Conservation (phyloP, 2,113 vertebrate species). For the Chlorodrepanis virens region DNA sequence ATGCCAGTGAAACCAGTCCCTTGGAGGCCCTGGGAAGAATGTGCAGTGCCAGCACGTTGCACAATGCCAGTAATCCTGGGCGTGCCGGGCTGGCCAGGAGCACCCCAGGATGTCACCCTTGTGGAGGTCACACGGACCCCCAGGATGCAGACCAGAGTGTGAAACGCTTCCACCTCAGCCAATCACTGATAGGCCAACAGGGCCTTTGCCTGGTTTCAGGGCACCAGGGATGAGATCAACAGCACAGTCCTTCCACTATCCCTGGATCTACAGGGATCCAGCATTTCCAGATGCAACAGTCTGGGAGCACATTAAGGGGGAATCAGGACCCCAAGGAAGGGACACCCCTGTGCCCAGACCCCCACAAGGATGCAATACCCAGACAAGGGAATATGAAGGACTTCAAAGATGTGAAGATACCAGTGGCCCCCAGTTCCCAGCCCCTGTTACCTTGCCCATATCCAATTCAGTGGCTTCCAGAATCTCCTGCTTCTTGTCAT, state of each 20-base stretch:
- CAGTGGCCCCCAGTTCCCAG: accelerated
- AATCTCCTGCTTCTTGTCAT: slow-evolving; percentile 79
- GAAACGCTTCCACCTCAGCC: accelerated
- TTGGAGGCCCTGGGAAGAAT: not conserved
- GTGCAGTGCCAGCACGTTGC: not conserved
- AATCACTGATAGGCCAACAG: accelerated
- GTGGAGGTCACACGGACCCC: accelerated
- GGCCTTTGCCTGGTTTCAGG: not conserved
- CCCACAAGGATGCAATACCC: not conserved
- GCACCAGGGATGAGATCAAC: not conserved
- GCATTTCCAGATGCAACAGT: not conserved
- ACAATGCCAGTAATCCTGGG: not conserved
- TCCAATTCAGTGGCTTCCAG: slow-evolving; percentile 76
- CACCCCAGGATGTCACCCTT: not conserved
- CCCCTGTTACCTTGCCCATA: slow-evolving; percentile 78
- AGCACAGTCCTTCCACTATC: accelerated
- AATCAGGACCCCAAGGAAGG: accelerated
- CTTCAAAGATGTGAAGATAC: not conserved
- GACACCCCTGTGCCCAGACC: not conserved
- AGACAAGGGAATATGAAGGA: not conserved
- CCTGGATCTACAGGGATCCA: not conserved
- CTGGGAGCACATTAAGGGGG: not conserved
- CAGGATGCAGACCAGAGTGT: accelerated
- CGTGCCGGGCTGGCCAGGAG: accelerated
- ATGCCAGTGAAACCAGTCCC: not conserved